A percentile compares a stretch with the other conserved stretches of the same genome.
These are phyloP conservation scores for Anthoscopus minutus DNA, from an alignment of 2,113 vertebrate genomes.

Conservation along the genomic window DNA sequence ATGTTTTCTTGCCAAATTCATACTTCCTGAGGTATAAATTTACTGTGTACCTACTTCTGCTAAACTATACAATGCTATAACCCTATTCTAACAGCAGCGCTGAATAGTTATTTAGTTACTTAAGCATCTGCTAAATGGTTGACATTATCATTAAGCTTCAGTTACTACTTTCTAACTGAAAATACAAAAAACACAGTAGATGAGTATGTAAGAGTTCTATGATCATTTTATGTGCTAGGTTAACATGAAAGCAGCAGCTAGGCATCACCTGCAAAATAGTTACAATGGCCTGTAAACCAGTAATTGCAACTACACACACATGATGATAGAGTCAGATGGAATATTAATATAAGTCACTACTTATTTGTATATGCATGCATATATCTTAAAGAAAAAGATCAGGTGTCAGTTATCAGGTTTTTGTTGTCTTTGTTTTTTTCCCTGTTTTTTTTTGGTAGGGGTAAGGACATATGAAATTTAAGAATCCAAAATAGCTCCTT, in stretches of 20 bases:
- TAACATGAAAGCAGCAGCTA: background rate
- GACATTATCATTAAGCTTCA: background rate
- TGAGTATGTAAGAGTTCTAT: background rate
- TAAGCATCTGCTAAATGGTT: background rate
- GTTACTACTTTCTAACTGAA: background rate
- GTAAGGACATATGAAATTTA: background rate
- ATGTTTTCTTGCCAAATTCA: background rate
- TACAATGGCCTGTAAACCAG: background rate
- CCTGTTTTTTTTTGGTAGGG: accelerated
- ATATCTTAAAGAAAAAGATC: background rate
- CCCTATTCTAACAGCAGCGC: background rate
- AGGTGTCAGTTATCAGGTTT: background rate
- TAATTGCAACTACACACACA: background rate
- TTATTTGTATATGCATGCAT: background rate
- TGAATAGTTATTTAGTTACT: background rate
- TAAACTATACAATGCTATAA: background rate
- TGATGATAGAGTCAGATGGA: background rate
- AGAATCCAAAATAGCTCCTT: background rate
- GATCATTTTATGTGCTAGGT: background rate
- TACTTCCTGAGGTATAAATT: background rate
- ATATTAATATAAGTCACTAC: background rate
- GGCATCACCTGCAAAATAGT: background rate
- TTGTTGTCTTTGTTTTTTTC: background rate
- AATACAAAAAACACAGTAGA: background rate
- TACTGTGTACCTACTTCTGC: background rate